Percentiles rank a stretch among this genome's conserved stretches.
phyloP scores from a whole-genome alignment of 2,888 invertebrate species.

The Lordiphosa andalusiaca region DNA sequence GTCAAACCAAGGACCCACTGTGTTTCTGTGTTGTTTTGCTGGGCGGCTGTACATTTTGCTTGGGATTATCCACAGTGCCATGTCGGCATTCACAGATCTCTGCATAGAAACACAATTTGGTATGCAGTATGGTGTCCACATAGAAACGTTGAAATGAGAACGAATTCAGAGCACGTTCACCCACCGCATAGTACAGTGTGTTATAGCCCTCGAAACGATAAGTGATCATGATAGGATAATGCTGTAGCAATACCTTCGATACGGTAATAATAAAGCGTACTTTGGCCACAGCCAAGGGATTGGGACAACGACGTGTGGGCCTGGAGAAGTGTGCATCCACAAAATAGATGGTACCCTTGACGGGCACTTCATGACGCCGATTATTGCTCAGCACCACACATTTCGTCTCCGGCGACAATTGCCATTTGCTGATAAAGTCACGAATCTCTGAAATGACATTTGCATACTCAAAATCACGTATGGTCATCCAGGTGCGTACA shows the following conservation, averaged over 20 bases:
- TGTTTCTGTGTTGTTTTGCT: background rate
- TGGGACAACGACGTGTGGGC: constrained; percentile 74
- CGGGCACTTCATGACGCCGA: constrained; percentile 32
- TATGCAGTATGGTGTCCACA: constrained; percentile 69
- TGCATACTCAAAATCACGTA: constrained; percentile 56
- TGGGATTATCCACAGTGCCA: constrained; percentile 46
- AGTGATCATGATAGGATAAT: constrained; percentile 73
- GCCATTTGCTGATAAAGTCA: constrained; percentile 67
- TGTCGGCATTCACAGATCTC: constrained; percentile 62
- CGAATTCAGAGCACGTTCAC: constrained; percentile 39
- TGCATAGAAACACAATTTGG: constrained; percentile 67
- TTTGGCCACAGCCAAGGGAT: constrained; percentile 76
- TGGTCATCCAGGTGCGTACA: constrained; percentile 36
- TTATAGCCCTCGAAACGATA: constrained; percentile 76
- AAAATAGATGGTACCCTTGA: constrained; percentile 59
- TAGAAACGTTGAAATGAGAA: constrained; percentile 66
- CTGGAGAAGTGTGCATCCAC: constrained; percentile 76
- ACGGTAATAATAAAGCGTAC: constrained; percentile 75
- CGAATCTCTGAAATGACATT: constrained; percentile 54
- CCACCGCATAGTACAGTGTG: constrained; percentile 61
- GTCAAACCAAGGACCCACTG: background rate
- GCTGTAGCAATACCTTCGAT: constrained; percentile 48
- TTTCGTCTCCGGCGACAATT: constrained; percentile 69
- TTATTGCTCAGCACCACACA: constrained; percentile 63
- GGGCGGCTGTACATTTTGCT: constrained; percentile 1